phyloP scores from a whole-genome alignment of 2,888 invertebrate genomes.

The Endomychus coccineus region DNA sequence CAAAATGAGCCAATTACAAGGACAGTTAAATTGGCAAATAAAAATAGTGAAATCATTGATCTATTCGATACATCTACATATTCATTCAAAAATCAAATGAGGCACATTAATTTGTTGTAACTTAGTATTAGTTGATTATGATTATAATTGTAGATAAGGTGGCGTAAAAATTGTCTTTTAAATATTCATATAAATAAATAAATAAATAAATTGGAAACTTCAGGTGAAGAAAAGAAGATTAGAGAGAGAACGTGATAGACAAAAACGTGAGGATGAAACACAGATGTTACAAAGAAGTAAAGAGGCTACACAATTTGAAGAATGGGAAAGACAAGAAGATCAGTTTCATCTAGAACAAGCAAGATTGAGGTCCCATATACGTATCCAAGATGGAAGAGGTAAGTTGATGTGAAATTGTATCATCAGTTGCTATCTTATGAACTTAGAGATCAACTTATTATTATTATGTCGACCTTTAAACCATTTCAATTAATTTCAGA shows the following conservation, averaged over 20 bases:
- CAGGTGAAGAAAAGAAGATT: slow-evolving; percentile 80
- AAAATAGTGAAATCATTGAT: too few species aligned
- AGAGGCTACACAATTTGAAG: slow-evolving; percentile 83
- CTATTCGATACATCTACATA: too few species aligned
- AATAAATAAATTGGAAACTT: too few species aligned
- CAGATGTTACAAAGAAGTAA: slow-evolving; percentile 79
- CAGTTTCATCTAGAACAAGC: slow-evolving; percentile 97
- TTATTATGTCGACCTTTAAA: not conserved
- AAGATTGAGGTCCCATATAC: slow-evolving; percentile 82
- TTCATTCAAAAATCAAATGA: too few species aligned
- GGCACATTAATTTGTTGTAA: too few species aligned
- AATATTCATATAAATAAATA: too few species aligned
- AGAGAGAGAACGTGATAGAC: slow-evolving; percentile 82
- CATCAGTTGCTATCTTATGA: not conserved
- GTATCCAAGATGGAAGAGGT: slow-evolving; percentile 91
- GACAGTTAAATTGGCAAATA: too few species aligned
- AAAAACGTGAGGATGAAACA: slow-evolving; percentile 74
- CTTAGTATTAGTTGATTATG: too few species aligned
- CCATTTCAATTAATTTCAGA: not conserved
- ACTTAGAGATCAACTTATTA: not conserved
- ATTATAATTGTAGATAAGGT: too few species aligned
- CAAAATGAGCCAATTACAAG: too few species aligned
- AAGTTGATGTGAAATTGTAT: slow-evolving; percentile 15
- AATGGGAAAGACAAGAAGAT: slow-evolving; percentile 95
- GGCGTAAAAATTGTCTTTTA: too few species aligned